Base-by-base conservation (phyloP, 2,113 vertebrate genomes). In the Fukomys damarensis region DNA sequence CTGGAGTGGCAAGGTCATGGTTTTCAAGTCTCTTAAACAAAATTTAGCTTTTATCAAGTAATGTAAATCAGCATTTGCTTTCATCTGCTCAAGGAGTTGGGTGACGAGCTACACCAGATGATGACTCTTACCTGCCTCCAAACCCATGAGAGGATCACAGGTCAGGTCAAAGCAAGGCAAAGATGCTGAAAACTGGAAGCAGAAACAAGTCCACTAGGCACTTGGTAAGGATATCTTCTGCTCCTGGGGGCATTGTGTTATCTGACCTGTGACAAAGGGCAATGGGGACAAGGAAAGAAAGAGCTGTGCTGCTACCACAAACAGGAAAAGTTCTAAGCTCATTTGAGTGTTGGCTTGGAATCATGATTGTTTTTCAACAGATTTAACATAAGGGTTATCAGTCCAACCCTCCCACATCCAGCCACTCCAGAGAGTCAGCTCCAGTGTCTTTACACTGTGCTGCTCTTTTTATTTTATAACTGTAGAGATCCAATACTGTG, bases 301-400 rank as follows among this genome's bases (percentile, higher is more conserved):
- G 0, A 1, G 72, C 20, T 17, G 0, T 30, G 4, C 6, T 72
- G 4, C 35, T 13, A 5, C 24, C 2, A 0, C 0, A 59, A 68
- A 14, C 1, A 13, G 35, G 28, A 38, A 41, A 65, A 3, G 61
- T 70, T 24, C 66, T 41, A 12, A 24, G 22, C 26, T 56, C n/a
- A 11, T 52, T 9, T 41, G 13, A 26, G 38, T 4, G 12, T 9
- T 5, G 9, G 30, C 43, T 41, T 66, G 77, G 70, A 12, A 12
- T 43, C 41, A 28, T 6, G n/a, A 41, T 6, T 41, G 3, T 49
- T 30, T 91, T 72, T 46, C 43, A 66, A 72, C 76, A 17, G 30
- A 26, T 4, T 2, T n/a, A 81, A 38, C 8, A 61, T 22, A 22
- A 8, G 38, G 85, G 43, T 91, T 52, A 17, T 26, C 11, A 35